A percentile compares a stretch with the other conserved stretches of the same genome.
Conservation (phyloP, 2,888 invertebrate species). For the Lepeophtheirus nordmannii region DNA sequence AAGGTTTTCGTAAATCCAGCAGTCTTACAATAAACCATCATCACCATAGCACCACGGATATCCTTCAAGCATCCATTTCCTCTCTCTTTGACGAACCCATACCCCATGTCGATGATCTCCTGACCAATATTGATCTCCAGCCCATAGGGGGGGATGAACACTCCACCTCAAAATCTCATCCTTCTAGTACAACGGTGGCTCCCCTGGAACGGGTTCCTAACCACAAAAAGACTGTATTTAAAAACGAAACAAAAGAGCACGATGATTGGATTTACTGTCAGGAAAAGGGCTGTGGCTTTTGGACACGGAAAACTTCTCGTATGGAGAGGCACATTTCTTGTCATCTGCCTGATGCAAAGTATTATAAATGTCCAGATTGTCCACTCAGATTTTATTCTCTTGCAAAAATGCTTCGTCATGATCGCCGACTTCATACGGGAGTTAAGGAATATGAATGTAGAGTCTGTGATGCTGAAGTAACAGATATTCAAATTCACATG, state of each 20-base stretch:
- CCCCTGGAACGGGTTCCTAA: too few species aligned
- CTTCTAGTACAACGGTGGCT: too few species aligned
- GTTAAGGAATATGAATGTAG: conserved; percentile 11
- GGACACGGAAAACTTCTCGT: conserved; percentile 8
- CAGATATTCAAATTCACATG: conserved; percentile 10
- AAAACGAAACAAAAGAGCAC: background rate
- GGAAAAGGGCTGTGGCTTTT: background rate
- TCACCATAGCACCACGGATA: too few species aligned
- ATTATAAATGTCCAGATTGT: conserved; percentile 11
- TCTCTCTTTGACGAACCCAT: too few species aligned
- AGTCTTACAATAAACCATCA: too few species aligned
- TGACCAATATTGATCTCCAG: too few species aligned
- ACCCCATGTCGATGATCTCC: too few species aligned
- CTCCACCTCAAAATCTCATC: too few species aligned
- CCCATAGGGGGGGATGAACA: too few species aligned
- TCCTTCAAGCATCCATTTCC: too few species aligned
- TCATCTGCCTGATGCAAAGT: conserved; percentile 8
- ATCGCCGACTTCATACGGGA: conserved; percentile 7
- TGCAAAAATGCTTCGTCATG: conserved; percentile 11
- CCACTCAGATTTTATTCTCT: background rate
- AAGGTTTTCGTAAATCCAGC: too few species aligned
- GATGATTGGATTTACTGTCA: conserved; percentile 7
- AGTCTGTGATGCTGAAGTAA: conserved; percentile 16
- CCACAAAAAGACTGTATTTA: too few species aligned
- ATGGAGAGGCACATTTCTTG: conserved; percentile 2